Percentiles rank a stretch among this genome's conserved stretches.
phyloP scores from a whole-genome alignment of 1,140 invertebrate species.

The Heterodera carotae region DNA sequence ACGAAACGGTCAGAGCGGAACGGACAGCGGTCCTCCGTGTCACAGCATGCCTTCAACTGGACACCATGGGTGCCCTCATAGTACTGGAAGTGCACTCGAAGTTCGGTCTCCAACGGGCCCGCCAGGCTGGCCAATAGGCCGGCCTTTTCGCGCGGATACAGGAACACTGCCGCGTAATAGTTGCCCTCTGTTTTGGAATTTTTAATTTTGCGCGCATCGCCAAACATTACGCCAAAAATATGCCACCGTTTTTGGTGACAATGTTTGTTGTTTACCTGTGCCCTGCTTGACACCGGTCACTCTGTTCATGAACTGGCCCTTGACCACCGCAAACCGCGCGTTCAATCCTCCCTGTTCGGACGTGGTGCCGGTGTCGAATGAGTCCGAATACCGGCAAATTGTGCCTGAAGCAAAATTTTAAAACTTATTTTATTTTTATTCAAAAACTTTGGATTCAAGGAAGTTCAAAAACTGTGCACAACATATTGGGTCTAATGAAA shows the following conservation, averaged over 20 bases:
- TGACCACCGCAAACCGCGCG: constrained; percentile 60
- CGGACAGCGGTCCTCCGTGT: constrained; percentile 58
- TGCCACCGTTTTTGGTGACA: not conserved
- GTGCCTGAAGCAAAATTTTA: constrained; percentile 33
- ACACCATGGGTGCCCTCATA: constrained; percentile 65
- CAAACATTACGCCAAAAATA: not conserved
- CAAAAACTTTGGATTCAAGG: too few relatives aligned
- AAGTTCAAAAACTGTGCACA: too few relatives aligned
- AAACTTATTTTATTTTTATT: too few relatives aligned
- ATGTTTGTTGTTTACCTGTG: constrained; percentile 42
- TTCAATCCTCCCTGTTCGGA: constrained; percentile 60
- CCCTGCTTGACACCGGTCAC: constrained; percentile 62
- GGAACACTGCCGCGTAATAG: constrained; percentile 64
- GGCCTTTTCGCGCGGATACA: constrained; percentile 63
- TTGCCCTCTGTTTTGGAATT: constrained; percentile 54
- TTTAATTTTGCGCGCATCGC: constrained; percentile 18
- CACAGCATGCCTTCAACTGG: constrained; percentile 58
- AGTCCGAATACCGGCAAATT: constrained; percentile 60
- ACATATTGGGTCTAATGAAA: too few relatives aligned
- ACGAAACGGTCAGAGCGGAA: constrained; percentile 65
- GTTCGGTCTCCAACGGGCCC: constrained; percentile 41
- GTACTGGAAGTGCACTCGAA: constrained; percentile 60
- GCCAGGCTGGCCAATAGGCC: constrained; percentile 50
- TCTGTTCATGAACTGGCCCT: constrained; percentile 65
- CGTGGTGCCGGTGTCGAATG: constrained; percentile 57